Percentiles rank a stretch among this genome's conserved stretches.
Evolutionary conservation across 2,888 invertebrate genomes (phyloP).

Genomic region (Ptychoptera contaminata): DNA sequence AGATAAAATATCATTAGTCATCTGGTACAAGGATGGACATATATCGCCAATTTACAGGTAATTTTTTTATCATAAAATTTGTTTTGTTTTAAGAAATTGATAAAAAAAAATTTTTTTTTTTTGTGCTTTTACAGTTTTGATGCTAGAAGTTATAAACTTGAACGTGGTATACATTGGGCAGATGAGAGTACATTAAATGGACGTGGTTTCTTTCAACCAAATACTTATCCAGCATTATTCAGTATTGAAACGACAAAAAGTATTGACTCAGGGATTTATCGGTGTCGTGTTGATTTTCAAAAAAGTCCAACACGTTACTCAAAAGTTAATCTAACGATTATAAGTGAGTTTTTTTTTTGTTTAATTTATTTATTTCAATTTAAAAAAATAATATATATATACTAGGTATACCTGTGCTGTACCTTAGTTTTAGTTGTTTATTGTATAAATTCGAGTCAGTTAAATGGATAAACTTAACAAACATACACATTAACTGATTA

Average conservation of each 20-base stretch:
- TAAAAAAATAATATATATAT: background rate
- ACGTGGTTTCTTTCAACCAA: slow-evolving; percentile 20
- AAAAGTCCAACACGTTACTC: slow-evolving; percentile 41
- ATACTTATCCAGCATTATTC: slow-evolving; percentile 20
- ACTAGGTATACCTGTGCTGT: background rate
- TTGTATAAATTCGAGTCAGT: no score
- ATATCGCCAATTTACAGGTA: slow-evolving; percentile 44
- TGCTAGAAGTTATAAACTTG: slow-evolving; percentile 6
- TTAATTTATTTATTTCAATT: background rate
- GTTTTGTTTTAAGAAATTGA: background rate
- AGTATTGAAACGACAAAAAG: slow-evolving; percentile 30
- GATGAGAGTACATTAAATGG: slow-evolving; percentile 25
- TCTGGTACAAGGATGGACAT: slow-evolving; percentile 44
- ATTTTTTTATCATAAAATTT: slow-evolving; percentile 12
- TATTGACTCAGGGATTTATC: slow-evolving; percentile 37
- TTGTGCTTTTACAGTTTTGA: slow-evolving; percentile 11
- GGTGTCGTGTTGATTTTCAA: slow-evolving; percentile 43
- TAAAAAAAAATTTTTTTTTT: no score
- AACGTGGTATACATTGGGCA: slow-evolving; percentile 28
- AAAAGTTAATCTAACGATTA: slow-evolving; percentile 41
- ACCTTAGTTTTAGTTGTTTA: no score
- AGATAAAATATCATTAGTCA: slow-evolving; percentile 43
- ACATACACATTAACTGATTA: no score
- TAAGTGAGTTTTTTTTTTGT: slow-evolving; percentile 32
- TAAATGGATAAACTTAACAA: no score